Base-by-base conservation (phyloP, 2,888 invertebrate species). In the Oligia fasciuncula region DNA sequence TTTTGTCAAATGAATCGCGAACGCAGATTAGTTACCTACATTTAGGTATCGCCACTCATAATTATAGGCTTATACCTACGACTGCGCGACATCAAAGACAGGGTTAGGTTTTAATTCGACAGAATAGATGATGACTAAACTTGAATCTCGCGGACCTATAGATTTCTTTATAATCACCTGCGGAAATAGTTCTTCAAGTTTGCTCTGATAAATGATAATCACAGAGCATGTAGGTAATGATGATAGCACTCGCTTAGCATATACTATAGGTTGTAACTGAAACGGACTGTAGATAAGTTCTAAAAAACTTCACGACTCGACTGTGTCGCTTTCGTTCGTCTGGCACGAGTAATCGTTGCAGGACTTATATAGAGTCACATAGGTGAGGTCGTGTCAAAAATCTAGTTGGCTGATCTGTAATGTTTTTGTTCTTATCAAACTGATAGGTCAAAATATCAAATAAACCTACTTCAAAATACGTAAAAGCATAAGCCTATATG, bases 361-460 rank as follows among this genome's bases (percentile, higher is more conserved):
- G 35, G 19, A 13, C 69, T 51, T 35, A 8, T 43, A 51, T 2
- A 8, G 14, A 9, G 14, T 0, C 23, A 54, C 49, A 13, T 54
- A 23, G 29, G 4, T 19, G 19, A 23, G 43, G 5, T 74, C 29
- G 43, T 75, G 19, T 77, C 63, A 49, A 81, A 57, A 49, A 81
- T 79, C 79, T 81, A 81, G 49, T 51, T 43, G 82, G 82, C 43
- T 75, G 17, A 51, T 63, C 35, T 43, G 43, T 71, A 43, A 76
- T 60, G 29, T 60, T 60, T 60, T 76, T 46, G n/a, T 35, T 76
- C 5, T 40, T 40, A 60, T 8, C 57, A 13, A 35, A 29, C 23
- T 76, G 29, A 57, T 60, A 57, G 29, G 29, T 46, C n/a, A 29
- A n/a, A n/a, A n/a, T n/a, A n/a, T n/a, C n/a, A n/a, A n/a, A n/a